Evolutionary conservation across 2,113 vertebrate species (phyloP), one percentile per base, ranked within the genome.

Genomic region (Zosterops hypoxanthus): DNA sequence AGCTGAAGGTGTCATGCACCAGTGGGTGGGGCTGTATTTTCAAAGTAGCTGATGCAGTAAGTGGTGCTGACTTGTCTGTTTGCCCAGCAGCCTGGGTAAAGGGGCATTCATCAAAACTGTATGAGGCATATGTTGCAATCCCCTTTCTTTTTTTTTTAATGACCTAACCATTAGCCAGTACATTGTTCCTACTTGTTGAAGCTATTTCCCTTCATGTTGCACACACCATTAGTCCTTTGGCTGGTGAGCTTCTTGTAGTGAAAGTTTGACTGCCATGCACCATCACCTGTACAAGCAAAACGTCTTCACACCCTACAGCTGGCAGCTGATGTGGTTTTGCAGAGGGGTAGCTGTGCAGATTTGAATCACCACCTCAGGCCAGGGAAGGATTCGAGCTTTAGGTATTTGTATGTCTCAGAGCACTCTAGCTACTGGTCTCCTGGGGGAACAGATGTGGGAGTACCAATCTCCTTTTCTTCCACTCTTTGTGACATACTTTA

Each of bases 1-100:
- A 95, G 60, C 19, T 2, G 0, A 36, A 90, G 91, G 77, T 93
- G 92, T 86, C 83, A 70, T 50, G 65, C 0, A 1, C 29, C 57
- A 44, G 41, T 92, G 96, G 92, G 94, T 78, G 92, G 60, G 47
- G 82, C 80, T 93, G 56, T 34, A 17, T 63, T 83, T 73, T 83
- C 64, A 83, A 81, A 92, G 86, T 24, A 90, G 59, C 33, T 86
- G 79, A 34, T 73, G 47, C 78, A 66, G 60, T 26, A 64, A 71
- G 53, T 28, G 13, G 22, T 77, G 29, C 59, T 88, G 82, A 56
- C 36, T 88, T 81, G 63, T 42, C 73, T 89, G 34, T 88, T 65
- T 64, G 56, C 71, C 57, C 50, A 70, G 1, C 29, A 83, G 50
- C 34, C 50, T 83, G 39, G 8, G 17, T 82, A 47, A 56, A 88